Evolutionary conservation across 2,113 vertebrate genomes (phyloP).

Genomic region (Macquaria ambigua): DNA sequence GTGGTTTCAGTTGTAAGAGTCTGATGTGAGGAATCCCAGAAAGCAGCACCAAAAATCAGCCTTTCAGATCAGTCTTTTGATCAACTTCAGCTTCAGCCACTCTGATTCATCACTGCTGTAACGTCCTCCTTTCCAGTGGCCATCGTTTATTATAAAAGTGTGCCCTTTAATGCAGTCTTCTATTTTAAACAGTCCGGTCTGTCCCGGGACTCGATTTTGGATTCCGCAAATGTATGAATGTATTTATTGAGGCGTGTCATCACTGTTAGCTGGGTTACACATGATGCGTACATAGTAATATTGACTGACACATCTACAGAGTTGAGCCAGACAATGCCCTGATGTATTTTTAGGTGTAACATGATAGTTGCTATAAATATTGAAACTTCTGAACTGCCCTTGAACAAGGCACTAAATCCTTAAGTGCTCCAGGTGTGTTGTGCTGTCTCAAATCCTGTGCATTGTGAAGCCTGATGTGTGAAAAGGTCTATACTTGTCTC

Average conservation of each 20-base stretch:
- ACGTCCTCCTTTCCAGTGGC: neutral
- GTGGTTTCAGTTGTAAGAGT: slow-evolving; percentile 16
- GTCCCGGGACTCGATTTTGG: neutral
- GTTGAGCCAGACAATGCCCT: slow-evolving; percentile 17
- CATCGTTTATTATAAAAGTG: neutral
- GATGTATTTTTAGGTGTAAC: slow-evolving; percentile 28
- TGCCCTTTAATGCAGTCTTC: neutral
- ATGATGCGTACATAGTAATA: slow-evolving; percentile 10
- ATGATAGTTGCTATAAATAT: slow-evolving; percentile 48
- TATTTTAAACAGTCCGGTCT: neutral
- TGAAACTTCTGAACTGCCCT: slow-evolving; percentile 39
- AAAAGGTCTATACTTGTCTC: neutral
- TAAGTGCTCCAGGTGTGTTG: slow-evolving; percentile 46
- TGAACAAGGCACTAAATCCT: slow-evolving; percentile 35
- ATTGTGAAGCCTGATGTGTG: slow-evolving; percentile 12
- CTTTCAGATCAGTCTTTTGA: slow-evolving; percentile 35
- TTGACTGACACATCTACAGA: slow-evolving; percentile 20
- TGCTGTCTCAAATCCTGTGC: slow-evolving; percentile 25
- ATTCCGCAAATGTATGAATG: neutral
- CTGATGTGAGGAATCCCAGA: slow-evolving; percentile 28
- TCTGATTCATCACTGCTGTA: slow-evolving; percentile 12
- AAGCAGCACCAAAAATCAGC: slow-evolving; percentile 22
- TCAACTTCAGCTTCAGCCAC: slow-evolving; percentile 14
- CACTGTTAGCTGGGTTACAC: slow-evolving; percentile 4
- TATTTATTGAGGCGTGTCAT: neutral